Percentiles rank a stretch among this genome's conserved stretches.
phyloP scores from a whole-genome alignment of 92 coral and sea anemone genomes.

The Porites divaricata region DNA sequence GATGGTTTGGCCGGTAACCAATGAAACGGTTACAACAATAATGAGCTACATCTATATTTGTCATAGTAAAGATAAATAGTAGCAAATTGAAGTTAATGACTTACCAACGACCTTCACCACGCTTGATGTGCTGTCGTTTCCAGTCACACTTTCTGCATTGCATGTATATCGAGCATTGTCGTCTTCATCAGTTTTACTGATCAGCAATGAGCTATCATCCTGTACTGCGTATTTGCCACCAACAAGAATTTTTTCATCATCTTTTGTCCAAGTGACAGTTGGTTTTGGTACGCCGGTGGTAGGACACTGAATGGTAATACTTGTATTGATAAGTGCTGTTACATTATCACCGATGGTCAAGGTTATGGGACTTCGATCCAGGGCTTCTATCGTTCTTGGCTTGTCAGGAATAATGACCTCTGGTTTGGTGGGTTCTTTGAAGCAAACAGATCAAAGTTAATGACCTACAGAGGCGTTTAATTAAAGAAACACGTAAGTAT shows the following conservation, averaged over 20 bases:
- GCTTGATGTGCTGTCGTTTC: constrained; percentile 46
- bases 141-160: constrained; percentile 50
- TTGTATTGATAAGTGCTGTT: constrained; percentile 57
- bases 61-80: too few relatives aligned
- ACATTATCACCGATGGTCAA: constrained; percentile 67
- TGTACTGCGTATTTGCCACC: constrained; percentile 40
- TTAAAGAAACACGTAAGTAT: too few relatives aligned
- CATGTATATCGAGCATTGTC: constrained; percentile 72
- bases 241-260: constrained; percentile 35
- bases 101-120: constrained; percentile 56
- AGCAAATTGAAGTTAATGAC: neutral
- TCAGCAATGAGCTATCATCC: constrained; percentile 34
- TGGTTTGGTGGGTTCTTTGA: constrained; percentile 44
- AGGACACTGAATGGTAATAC: constrained; percentile 72
- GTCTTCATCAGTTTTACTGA: constrained; percentile 1
- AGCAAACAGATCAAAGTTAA: neutral
- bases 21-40: too few relatives aligned
- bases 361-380: constrained; percentile 41
- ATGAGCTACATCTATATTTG: too few relatives aligned
- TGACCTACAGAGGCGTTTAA: neutral
- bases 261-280: constrained; percentile 65
- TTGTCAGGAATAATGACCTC: neutral
- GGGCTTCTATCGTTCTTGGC: constrained; percentile 11
- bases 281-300: constrained; percentile 75
- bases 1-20: neutral